Conservation (phyloP, 23 tunicate species). For the Clavelina lepadiformis region DNA sequence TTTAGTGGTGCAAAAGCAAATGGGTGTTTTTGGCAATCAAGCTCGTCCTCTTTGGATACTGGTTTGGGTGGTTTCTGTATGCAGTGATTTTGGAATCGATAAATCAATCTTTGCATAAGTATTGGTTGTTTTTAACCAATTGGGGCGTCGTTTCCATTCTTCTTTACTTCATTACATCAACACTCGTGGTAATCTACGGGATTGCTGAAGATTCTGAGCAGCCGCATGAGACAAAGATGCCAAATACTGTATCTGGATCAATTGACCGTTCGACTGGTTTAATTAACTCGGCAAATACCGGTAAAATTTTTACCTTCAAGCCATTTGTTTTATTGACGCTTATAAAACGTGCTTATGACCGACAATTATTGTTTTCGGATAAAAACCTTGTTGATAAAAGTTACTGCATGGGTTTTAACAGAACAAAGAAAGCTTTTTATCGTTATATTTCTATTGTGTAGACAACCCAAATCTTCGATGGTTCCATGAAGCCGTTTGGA, state of each 20-base stretch:
- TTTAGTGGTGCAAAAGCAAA: slow-evolving; percentile 19
- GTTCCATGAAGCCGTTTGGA: slow-evolving; percentile 37
- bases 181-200: slow-evolving; percentile 16
- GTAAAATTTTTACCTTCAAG: too few species aligned
- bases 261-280: too few species aligned
- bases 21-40: slow-evolving; percentile 10
- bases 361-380: too few species aligned
- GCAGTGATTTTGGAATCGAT: not conserved
- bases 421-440: too few species aligned
- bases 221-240: not conserved
- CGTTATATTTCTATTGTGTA: not conserved
- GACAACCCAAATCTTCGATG: slow-evolving; percentile 26
- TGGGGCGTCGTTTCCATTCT: slow-evolving; percentile 21
- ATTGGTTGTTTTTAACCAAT: slow-evolving; percentile 15
- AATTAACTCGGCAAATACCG: too few species aligned
- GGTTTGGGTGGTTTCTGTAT: slow-evolving; percentile 11
- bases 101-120: not conserved
- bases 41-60: slow-evolving; percentile 10
- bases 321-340: too few species aligned
- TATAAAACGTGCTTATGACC: too few species aligned
- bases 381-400: too few species aligned
- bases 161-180: slow-evolving; percentile 6
- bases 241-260: not conserved
- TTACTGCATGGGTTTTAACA: too few species aligned
- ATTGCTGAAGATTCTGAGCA: not conserved